phyloP scores from a whole-genome alignment of 2,888 invertebrate species.

The Cremastobaeus sp. region DNA sequence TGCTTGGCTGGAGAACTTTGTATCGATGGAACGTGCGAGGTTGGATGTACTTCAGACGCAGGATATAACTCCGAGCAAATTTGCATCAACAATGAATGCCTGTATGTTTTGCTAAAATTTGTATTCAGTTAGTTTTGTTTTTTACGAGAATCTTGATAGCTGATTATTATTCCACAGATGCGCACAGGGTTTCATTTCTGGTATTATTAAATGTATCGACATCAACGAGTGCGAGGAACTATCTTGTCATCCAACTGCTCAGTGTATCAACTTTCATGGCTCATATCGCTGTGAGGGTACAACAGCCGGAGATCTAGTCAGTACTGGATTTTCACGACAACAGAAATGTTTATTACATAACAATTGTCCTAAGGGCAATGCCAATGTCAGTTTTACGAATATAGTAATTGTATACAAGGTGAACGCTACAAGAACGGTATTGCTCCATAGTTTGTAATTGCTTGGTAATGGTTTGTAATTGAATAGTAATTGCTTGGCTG shows the following conservation, averaged over 20 bases:
- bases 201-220: conserved; percentile 85
- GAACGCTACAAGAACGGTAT: conserved; percentile 89
- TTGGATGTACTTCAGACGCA: conserved; percentile 89
- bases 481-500: conserved; percentile 93
- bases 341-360: conserved; percentile 86
- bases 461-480: too few relatives aligned
- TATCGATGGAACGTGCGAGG: conserved; percentile 87
- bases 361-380: conserved; percentile 90
- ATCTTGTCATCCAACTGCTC: conserved; percentile 89
- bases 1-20: conserved; percentile 94
- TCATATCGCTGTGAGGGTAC: conserved; percentile 90
- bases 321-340: conserved; percentile 85
- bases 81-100: conserved; percentile 87
- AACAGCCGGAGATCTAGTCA: conserved; percentile 86
- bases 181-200: conserved; percentile 85
- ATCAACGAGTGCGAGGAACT: conserved; percentile 89
- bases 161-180: conserved; percentile 80
- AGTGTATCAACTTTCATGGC: conserved; percentile 88
- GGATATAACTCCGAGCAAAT: conserved; percentile 89
- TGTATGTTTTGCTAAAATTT: conserved; percentile 65
- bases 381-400: conserved; percentile 87
- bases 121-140: background rate
- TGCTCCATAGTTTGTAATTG: conserved; percentile 93
- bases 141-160: background rate
- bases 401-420: conserved; percentile 87